phyloP scores from a whole-genome alignment of 2,888 invertebrate species.

The Brachyopa scutellaris region DNA sequence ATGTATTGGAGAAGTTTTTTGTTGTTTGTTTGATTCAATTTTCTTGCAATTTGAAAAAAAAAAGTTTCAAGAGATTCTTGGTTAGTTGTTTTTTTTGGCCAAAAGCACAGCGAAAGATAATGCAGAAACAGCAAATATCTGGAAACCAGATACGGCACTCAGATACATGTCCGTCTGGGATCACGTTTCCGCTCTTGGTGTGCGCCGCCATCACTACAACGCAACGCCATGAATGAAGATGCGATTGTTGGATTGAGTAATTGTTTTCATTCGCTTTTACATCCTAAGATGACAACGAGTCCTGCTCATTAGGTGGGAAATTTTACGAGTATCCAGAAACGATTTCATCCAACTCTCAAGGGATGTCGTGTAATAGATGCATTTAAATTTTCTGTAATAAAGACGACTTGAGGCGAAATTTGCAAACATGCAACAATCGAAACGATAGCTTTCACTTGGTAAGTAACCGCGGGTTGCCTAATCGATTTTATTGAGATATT shows the following conservation, averaged over 20 bases:
- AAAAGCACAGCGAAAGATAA: slow-evolving; percentile 55
- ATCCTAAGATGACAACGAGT: no score
- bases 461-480: slow-evolving; percentile 26
- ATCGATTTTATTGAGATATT: slow-evolving; percentile 37
- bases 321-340: not conserved
- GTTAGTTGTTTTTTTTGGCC: slow-evolving; percentile 38
- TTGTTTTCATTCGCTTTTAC: not conserved
- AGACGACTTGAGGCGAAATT: slow-evolving; percentile 12
- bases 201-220: slow-evolving; percentile 20
- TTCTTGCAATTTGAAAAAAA: slow-evolving; percentile 49
- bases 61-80: slow-evolving; percentile 31
- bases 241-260: slow-evolving; percentile 42
- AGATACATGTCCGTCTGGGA: slow-evolving; percentile 60
- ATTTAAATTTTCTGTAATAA: slow-evolving; percentile 8
- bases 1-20: no score
- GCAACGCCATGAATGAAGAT: slow-evolving; percentile 64
- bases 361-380: slow-evolving; percentile 14
- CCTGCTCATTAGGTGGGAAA: no score
- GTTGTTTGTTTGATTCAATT: no score
- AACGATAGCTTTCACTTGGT: slow-evolving; percentile 35
- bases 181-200: slow-evolving; percentile 63
- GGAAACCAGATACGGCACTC: slow-evolving; percentile 59
- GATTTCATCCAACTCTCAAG: not conserved
- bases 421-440: slow-evolving; percentile 29
- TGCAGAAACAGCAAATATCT: slow-evolving; percentile 35